Percentiles rank a stretch among this genome's conserved stretches.
These are phyloP conservation scores for Nomada flava DNA, from an alignment of 2,888 invertebrate species.

Conservation along the genomic window DNA sequence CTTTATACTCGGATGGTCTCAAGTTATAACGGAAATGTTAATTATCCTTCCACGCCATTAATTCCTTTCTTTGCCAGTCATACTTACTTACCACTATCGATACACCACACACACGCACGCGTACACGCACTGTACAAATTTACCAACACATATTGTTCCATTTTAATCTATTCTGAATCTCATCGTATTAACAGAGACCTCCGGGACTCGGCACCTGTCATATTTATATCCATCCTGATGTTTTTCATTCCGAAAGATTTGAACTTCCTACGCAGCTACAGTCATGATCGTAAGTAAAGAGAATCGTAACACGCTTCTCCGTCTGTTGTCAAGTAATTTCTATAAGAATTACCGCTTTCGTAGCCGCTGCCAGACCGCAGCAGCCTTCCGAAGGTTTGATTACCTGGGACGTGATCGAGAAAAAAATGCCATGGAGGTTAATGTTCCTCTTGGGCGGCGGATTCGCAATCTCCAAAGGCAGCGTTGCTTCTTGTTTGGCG, in stretches of 20 bases:
- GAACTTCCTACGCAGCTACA: conserved; percentile 75
- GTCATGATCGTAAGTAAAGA: conserved; percentile 68
- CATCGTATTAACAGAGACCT: conserved; percentile 65
- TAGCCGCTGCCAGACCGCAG: conserved; percentile 70
- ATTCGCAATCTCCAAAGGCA: conserved; percentile 86
- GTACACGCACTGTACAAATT: background rate
- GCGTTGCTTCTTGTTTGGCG: conserved; percentile 85
- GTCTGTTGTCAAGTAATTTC: background rate
- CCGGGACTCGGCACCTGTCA: conserved; percentile 82
- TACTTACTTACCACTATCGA: background rate
- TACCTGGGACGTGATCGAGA: conserved; percentile 85
- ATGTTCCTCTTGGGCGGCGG: conserved; percentile 87
- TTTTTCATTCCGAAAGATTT: conserved; percentile 86
- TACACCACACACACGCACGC: background rate
- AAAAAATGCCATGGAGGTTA: conserved; percentile 86
- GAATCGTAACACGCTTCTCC: no score
- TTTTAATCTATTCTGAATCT: background rate
- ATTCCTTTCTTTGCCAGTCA: background rate
- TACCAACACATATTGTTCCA: background rate
- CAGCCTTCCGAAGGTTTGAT: conserved; percentile 82
- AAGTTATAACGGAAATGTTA: conserved; percentile 71
- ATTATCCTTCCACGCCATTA: conserved; percentile 25
- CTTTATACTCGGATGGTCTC: conserved; percentile 86
- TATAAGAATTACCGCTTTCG: background rate
- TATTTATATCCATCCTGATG: conserved; percentile 85